These are phyloP conservation scores for Calosoma granatense DNA, from an alignment of 1,140 invertebrate species.

Conservation along the genomic window DNA sequence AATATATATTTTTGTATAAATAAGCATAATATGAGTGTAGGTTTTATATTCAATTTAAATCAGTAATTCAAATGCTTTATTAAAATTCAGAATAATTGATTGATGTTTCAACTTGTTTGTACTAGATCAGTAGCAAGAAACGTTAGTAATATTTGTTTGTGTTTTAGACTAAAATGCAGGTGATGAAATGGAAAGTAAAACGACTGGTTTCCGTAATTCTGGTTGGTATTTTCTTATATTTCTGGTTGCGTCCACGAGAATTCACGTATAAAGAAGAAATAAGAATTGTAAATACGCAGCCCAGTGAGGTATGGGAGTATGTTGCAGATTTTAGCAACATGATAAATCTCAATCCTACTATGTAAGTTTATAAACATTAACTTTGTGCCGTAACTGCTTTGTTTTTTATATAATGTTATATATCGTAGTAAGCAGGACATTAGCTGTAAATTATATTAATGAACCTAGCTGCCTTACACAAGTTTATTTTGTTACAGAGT, in stretches of 20 bases:
- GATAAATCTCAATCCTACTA: slow-evolving; percentile 50
- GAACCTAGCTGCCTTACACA: not conserved
- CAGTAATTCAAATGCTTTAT: no score
- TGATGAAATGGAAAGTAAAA: slow-evolving; percentile 3
- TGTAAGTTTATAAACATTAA: slow-evolving; percentile 38
- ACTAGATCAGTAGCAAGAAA: no score
- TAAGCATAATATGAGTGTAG: not conserved
- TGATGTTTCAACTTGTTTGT: no score
- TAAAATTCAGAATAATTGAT: not conserved
- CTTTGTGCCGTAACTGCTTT: no score
- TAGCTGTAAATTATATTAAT: no score
- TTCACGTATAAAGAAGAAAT: not conserved
- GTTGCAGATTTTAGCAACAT: slow-evolving; percentile 57
- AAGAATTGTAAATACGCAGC: slow-evolving; percentile 31
- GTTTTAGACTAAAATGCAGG: not conserved
- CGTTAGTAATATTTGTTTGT: not conserved
- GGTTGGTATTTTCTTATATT: not conserved
- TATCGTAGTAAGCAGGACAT: no score
- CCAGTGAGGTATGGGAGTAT: slow-evolving; percentile 51
- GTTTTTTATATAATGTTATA: no score
- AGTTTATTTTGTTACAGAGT: slow-evolving; percentile 32
- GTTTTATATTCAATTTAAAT: not conserved
- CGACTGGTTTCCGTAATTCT: not conserved
- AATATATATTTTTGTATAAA: no score
- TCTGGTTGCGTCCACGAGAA: not conserved